Evolutionary conservation across 37 sponge, comb jelly and placozoan genomes (phyloP).

Genomic region (Petrosia ficiformis): DNA sequence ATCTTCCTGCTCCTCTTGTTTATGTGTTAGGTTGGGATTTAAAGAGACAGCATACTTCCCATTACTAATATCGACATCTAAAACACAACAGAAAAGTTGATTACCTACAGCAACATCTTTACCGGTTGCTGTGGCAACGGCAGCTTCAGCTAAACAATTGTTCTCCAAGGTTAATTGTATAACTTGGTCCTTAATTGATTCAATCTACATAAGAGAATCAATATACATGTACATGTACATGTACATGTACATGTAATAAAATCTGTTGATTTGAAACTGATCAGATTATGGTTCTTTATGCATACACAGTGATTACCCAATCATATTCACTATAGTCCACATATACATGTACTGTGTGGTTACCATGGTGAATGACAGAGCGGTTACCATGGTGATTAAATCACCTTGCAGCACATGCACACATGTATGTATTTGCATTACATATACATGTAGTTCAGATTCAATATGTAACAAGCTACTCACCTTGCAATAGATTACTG

Average conservation of each 20-base stretch:
- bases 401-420: too few species aligned
- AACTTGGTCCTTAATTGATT: slow-evolving; percentile 1
- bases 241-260: background rate
- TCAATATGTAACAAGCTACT: too few species aligned
- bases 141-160: background rate
- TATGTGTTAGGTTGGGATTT: slow-evolving; percentile 16
- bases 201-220: background rate
- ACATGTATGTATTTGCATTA: too few species aligned
- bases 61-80: slow-evolving; percentile 16
- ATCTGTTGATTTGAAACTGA: background rate
- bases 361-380: too few species aligned
- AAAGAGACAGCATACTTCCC: slow-evolving; percentile 17
- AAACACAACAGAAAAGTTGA: background rate
- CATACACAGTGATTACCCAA: too few species aligned
- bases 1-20: too few species aligned
- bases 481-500: too few species aligned
- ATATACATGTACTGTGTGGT: too few species aligned
- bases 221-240: background rate
- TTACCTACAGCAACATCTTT: background rate
- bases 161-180: slow-evolving; percentile 1
- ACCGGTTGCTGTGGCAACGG: background rate
- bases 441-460: too few species aligned
- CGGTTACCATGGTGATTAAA: too few species aligned
- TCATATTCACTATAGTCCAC: too few species aligned
- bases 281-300: background rate